These are phyloP conservation scores for Halocynthia roretzi DNA, from an alignment of 23 tunicate species.

Conservation along the genomic window DNA sequence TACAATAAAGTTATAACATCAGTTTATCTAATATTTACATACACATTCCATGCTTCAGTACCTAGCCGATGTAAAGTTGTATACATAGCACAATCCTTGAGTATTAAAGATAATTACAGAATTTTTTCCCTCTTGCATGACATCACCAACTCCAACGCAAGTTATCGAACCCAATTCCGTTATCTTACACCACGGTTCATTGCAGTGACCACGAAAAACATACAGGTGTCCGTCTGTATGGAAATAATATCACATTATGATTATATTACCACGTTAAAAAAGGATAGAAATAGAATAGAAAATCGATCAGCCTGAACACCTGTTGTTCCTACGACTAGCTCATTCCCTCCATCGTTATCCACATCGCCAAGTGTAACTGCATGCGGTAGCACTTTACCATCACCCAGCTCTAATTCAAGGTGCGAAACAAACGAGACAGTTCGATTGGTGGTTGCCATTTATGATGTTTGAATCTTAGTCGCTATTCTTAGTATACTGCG, in stretches of 20 bases:
- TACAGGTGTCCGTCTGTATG: conserved; percentile 27
- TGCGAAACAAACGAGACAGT: conserved; percentile 71
- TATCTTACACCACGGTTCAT: conserved; percentile 50
- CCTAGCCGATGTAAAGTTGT: conserved; percentile 27
- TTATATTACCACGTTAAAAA: neutral
- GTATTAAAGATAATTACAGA: conserved; percentile 36
- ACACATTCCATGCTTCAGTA: neutral
- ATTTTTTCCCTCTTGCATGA: conserved; percentile 37
- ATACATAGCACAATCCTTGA: conserved; percentile 40
- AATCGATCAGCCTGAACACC: conserved; percentile 10
- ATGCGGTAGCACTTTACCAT: conserved; percentile 55
- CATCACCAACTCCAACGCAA: conserved; percentile 53
- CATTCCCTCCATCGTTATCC: conserved; percentile 62
- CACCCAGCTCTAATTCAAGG: conserved; percentile 31
- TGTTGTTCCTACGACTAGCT: conserved; percentile 57
- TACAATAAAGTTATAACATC: too few relatives aligned
- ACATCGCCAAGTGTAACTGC: conserved; percentile 77
- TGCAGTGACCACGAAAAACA: conserved; percentile 44
- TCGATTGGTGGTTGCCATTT: conserved; percentile 24
- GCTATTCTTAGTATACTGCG: neutral
- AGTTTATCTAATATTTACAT: too few relatives aligned
- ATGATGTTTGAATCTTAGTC: neutral
- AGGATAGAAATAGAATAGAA: neutral
- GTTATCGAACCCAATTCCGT: conserved; percentile 34
- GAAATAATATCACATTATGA: neutral